Conservation (phyloP, 2,797 vertebrate species). For the Pitangus sulphuratus region DNA sequence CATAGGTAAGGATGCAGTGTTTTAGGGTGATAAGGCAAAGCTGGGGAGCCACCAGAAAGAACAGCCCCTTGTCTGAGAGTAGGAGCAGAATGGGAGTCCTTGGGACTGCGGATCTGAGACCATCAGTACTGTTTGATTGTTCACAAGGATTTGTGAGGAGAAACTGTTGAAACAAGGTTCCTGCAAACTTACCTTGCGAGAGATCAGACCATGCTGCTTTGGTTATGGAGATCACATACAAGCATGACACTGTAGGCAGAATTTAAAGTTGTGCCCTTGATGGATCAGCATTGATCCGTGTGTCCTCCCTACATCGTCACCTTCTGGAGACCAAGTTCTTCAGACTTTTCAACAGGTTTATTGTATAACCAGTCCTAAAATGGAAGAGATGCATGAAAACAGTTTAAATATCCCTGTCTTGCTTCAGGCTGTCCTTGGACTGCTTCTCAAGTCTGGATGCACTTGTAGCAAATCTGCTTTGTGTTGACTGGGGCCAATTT, state of each 20-base stretch:
- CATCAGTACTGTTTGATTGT: neutral
- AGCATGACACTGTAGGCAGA: neutral
- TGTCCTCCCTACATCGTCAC: neutral
- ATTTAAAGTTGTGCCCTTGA: neutral
- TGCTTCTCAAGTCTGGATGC: neutral
- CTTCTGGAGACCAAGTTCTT: neutral
- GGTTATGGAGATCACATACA: neutral
- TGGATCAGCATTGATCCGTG: neutral
- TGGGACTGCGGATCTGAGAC: neutral
- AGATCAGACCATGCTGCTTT: neutral
- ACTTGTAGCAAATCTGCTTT: neutral
- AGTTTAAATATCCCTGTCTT: neutral
- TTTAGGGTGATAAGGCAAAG: neutral
- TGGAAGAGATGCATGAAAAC: neutral
- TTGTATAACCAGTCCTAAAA: neutral
- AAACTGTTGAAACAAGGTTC: neutral
- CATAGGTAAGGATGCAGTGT: neutral
- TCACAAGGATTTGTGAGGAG: neutral
- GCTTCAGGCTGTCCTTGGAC: neutral
- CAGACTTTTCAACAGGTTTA: neutral
- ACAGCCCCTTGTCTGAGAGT: neutral
- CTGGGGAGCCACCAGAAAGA: neutral
- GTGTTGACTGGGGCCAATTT: neutral
- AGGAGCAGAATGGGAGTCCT: neutral
- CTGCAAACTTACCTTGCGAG: neutral